Base-by-base conservation (phyloP, 2,888 invertebrate genomes). In the Aleiodes alternator region DNA sequence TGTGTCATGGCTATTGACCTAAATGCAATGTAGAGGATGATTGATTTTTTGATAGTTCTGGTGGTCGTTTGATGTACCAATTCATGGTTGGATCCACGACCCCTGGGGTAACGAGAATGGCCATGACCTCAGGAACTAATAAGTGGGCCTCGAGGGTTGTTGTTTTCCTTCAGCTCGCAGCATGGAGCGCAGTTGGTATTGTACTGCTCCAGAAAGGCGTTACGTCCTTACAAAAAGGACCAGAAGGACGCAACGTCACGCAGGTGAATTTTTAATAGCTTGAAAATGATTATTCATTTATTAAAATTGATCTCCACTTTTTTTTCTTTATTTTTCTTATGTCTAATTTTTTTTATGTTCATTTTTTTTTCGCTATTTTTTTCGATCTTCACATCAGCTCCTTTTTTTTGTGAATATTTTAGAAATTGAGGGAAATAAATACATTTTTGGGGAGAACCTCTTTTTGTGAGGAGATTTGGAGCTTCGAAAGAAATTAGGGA, bases 91-190 rank as follows among this genome's bases (percentile, higher is more conserved):
- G 61, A 14, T 14, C 61, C 48, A 72, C 72, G 66, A 53, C 72
- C 53, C 66, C 66, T 38, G 55, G 68, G 48, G 48, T 66, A 9
- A 68, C 79, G 12, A 79, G 66, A 50, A 86, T 86, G 86, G 80
- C 85, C 43, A 72, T 82, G 68, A 80, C 80, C 57, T 77, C 80
- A 66, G 76, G 82, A 75, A 78, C 84, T 56, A 86, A 86, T 80
- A 84, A 82, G 79, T 86, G 84, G 85, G 83, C 86, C 53, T 84
- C 86, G 23, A 85, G 82, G 79, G 78, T 81, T 71, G 85, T 86
- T 61, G 81, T 86, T 7, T 80, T 83, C 43, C 82, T 86, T 73
- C 86, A 86, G 73, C 72, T 86, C 51, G 84, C 84, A 48, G 82
- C 85, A 16, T 86, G 86, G 86, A 85, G 83, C 57, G 79, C 84